Conservation (phyloP, 2,888 invertebrate species). For the Eupeodes luniger region DNA sequence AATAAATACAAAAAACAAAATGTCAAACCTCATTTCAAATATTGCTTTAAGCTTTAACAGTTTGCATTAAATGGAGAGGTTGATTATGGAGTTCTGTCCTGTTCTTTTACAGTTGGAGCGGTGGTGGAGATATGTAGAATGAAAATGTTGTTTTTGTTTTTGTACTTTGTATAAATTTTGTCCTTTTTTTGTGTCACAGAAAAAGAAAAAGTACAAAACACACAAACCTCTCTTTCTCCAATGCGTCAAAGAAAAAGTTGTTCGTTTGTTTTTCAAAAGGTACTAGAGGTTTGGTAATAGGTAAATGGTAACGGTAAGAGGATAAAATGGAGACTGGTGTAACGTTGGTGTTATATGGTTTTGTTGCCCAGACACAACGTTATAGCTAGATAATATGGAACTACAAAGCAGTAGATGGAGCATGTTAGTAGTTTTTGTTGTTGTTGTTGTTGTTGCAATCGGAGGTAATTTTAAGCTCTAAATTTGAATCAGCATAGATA, state of each 20-base stretch:
- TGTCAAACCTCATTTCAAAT: conserved; percentile 23
- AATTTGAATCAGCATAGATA: too few relatives aligned
- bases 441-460: too few relatives aligned
- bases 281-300: neutral
- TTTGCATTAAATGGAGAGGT: conserved; percentile 16
- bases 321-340: neutral
- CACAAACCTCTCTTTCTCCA: neutral
- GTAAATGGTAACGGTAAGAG: neutral
- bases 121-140: neutral
- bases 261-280: conserved; percentile 11
- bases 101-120: conserved; percentile 38
- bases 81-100: neutral
- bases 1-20: neutral
- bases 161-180: neutral
- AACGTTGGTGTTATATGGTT: neutral
- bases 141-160: neutral
- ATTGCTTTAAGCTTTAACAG: conserved; percentile 14
- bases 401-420: neutral
- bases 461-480: too few relatives aligned
- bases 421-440: neutral
- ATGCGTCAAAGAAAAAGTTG: conserved; percentile 22
- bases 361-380: neutral
- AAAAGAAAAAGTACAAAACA: neutral
- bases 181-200: conserved; percentile 6
- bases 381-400: neutral